These are phyloP conservation scores for Albula glossodonta DNA, from an alignment of 2,113 vertebrate species.

Conservation along the genomic window DNA sequence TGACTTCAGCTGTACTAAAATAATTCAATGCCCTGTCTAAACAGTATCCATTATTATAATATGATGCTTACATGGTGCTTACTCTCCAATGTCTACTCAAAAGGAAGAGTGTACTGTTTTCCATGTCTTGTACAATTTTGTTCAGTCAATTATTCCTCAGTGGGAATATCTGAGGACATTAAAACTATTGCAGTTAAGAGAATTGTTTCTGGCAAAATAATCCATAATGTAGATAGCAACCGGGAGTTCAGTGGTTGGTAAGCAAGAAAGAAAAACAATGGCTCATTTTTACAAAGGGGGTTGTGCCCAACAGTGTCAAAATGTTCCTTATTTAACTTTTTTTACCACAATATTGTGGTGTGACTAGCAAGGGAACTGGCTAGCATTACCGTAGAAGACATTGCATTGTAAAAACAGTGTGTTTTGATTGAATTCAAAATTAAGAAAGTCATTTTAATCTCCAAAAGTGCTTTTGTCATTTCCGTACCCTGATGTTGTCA, in stretches of 20 bases:
- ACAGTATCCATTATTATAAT: neutral
- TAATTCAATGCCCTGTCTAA: neutral
- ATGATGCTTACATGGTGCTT: neutral
- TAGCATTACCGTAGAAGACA: neutral
- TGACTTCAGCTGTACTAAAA: neutral
- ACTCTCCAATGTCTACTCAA: neutral
- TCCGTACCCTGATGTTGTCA: neutral
- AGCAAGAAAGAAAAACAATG: neutral
- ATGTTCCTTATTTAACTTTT: neutral
- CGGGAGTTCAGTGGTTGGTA: neutral
- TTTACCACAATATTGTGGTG: neutral
- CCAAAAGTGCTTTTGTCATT: neutral
- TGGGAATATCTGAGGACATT: neutral
- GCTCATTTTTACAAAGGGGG: neutral
- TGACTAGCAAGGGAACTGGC: neutral
- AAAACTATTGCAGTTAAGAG: neutral
- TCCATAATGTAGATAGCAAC: neutral
- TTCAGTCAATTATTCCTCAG: neutral
- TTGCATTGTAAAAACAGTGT: neutral
- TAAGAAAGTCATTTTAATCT: neutral
- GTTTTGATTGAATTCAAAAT: neutral
- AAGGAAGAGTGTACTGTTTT: neutral
- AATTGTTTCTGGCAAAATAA: neutral
- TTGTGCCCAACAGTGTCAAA: neutral
- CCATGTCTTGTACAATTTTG: neutral